Base-by-base conservation (phyloP, 2,888 invertebrate genomes). In the Chymomyza procnemis region DNA sequence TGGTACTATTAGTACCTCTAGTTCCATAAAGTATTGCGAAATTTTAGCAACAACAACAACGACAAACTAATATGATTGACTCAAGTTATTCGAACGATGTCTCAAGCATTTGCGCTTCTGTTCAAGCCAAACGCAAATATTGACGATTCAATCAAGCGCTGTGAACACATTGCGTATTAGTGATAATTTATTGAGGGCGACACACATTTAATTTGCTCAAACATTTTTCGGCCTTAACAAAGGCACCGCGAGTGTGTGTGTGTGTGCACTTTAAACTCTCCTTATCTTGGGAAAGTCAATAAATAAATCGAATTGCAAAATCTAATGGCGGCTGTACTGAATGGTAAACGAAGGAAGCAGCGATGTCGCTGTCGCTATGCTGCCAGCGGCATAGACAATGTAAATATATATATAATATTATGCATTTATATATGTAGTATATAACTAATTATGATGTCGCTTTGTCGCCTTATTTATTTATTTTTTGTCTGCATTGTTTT, bases 181-280 rank as follows among this genome's bases (percentile, higher is more conserved):
- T 82, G 80, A 85, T 88, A 85, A 86, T 85, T 85, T 80, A 83
- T 79, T 80, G 80, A 75, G 78, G 77, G 70, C 82, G 78, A 74
- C 78, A 78, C 80, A 76, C 80, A 84, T 79, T 78, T 70, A 64
- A 66, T 76, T 68, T 71, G 69, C 71, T 14, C 52, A 68, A 54
- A 54, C 19, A 19, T 18, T 21, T n/a, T 54, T 18, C 54, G 18
- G 54, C 19, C 18, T n/a, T n/a, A 50, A 50, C 16, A 50, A 50
- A 50, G 16, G 18, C 54, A 18, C 1, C 9, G 19, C 19, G 19
- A 21, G 6, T 6, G 9, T 22, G 12, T 21, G 14, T 19, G 54
- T 18, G 12, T 21, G 14, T 19, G 54, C 9, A 50, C 54, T 54
- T 54, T 21, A 21, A 5, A 26, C 26, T 26, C 26, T 26, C 26